phyloP scores from a whole-genome alignment of 2,113 vertebrate species.

The Pica pica region DNA sequence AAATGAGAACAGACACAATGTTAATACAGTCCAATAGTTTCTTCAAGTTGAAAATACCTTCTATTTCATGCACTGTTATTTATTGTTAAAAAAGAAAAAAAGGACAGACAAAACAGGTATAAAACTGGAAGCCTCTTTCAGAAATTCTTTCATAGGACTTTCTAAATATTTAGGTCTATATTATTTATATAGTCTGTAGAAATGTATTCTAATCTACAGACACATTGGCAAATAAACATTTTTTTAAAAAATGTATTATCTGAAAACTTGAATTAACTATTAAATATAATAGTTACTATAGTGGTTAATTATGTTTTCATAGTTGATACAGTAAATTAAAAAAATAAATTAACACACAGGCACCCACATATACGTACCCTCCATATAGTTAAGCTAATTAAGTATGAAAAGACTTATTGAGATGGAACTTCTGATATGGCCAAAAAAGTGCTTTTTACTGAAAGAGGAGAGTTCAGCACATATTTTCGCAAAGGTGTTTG shows the following conservation, averaged over 20 bases:
- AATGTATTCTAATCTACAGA: neutral
- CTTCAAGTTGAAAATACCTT: neutral
- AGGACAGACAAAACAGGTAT: neutral
- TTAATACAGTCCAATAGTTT: neutral
- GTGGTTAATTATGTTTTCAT: neutral
- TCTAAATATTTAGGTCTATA: neutral
- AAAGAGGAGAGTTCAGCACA: neutral
- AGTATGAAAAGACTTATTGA: neutral
- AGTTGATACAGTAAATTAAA: neutral
- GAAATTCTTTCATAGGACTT: neutral
- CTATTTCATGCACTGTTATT: neutral
- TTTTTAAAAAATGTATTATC: slow-evolving; percentile 6
- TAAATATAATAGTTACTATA: neutral
- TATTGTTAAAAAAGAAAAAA: neutral
- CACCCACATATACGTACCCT: neutral
- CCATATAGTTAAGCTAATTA: neutral
- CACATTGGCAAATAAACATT: neutral
- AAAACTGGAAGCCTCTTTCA: neutral
- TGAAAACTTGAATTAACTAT: neutral
- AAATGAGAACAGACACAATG: neutral
- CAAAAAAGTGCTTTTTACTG: neutral
- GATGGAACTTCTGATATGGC: neutral
- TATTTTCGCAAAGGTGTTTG: slow-evolving; percentile 31
- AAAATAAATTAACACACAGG: neutral
- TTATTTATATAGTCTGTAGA: neutral